phyloP scores from a whole-genome alignment of 2,888 invertebrate genomes.

The Drosophila suboccidentalis region DNA sequence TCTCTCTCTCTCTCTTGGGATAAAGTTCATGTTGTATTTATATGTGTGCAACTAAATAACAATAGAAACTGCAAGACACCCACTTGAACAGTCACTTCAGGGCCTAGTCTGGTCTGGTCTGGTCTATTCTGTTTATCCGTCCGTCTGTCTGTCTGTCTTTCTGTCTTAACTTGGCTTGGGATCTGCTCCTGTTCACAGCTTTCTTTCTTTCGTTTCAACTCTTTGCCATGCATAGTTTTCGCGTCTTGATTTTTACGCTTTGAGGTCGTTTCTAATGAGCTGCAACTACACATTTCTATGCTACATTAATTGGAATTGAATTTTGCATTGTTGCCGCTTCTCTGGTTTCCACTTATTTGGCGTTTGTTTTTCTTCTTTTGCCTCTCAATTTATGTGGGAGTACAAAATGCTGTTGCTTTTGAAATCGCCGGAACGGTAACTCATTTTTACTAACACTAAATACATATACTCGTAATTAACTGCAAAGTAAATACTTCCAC shows the following conservation, averaged over 20 bases:
- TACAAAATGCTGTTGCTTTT: constrained; percentile 16
- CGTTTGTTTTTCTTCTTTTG: neutral
- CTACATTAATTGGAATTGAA: constrained; percentile 60
- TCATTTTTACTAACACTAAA: constrained; percentile 16
- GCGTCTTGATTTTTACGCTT: constrained; percentile 42
- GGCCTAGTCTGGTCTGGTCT: constrained; percentile 13
- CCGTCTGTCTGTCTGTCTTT: neutral
- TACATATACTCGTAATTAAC: constrained; percentile 11
- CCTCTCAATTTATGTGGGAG: constrained; percentile 51
- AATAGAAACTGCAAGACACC: constrained; percentile 32
- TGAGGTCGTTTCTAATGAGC: constrained; percentile 72
- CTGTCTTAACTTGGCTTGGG: constrained; percentile 16
- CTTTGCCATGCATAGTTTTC: constrained; percentile 47
- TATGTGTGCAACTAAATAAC: constrained; percentile 42
- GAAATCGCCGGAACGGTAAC: constrained; percentile 16
- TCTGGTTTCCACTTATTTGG: constrained; percentile 37
- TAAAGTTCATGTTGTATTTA: constrained; percentile 41
- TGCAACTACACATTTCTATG: constrained; percentile 42
- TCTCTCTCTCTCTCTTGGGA: constrained; percentile 8
- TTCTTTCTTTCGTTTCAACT: constrained; percentile 63
- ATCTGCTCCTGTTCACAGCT: constrained; percentile 57
- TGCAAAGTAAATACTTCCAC: neutral
- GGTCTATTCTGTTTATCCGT: constrained; percentile 1
- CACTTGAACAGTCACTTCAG: constrained; percentile 28
- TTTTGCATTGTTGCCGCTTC: constrained; percentile 48